A percentile compares a stretch with the other conserved stretches of the same genome.
phyloP scores from a whole-genome alignment of 92 coral and sea anemone species.

The Scolanthus callimorphus region DNA sequence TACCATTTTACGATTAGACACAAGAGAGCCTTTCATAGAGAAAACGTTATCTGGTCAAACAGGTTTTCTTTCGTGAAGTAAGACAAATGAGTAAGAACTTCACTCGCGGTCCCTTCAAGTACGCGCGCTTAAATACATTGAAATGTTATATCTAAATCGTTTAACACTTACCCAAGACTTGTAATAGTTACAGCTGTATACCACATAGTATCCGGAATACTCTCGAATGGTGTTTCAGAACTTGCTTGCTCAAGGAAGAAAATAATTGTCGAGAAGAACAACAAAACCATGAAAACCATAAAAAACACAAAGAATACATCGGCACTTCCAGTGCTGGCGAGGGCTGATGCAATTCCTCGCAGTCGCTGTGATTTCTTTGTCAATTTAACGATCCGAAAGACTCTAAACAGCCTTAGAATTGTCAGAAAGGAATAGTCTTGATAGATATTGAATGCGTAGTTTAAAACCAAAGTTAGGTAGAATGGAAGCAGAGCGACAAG shows the following conservation, averaged over 20 bases:
- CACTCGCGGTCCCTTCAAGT: too few relatives aligned
- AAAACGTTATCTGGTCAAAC: too few relatives aligned
- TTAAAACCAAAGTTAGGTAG: constrained; percentile 33
- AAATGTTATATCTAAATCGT: too few relatives aligned
- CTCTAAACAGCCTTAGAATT: constrained; percentile 40
- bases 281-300: constrained; percentile 21
- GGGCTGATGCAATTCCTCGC: constrained; percentile 11
- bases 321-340: constrained; percentile 12
- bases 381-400: constrained; percentile 42
- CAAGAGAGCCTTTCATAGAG: too few relatives aligned
- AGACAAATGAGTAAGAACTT: too few relatives aligned
- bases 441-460: constrained; percentile 14
- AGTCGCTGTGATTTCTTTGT: constrained; percentile 30
- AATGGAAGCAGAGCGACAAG: constrained; percentile 42
- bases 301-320: constrained; percentile 26
- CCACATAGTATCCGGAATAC: constrained; percentile 61
- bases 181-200: constrained; percentile 61
- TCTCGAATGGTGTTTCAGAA: constrained; percentile 23
- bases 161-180: constrained; percentile 54
- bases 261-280: constrained; percentile 41
- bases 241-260: constrained; percentile 30
- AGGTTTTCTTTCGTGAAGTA: too few relatives aligned
- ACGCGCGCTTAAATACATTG: too few relatives aligned
- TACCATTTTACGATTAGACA: too few relatives aligned
- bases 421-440: constrained; percentile 33